phyloP scores from a whole-genome alignment of 1,140 invertebrate species.

The Drosophila rhopaloa region DNA sequence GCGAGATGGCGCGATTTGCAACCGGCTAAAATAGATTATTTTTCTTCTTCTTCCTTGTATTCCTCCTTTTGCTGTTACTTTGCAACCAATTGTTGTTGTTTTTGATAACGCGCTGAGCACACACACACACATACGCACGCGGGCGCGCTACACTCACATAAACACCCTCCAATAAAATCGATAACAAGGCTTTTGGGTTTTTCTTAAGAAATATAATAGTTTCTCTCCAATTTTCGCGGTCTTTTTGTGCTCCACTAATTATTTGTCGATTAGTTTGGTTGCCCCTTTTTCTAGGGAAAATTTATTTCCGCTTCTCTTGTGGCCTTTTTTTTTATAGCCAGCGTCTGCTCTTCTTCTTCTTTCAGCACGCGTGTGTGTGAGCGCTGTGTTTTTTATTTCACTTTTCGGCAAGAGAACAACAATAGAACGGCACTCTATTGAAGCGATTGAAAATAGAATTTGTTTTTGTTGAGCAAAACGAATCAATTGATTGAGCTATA shows the following conservation, averaged over 20 bases:
- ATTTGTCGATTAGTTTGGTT: neutral
- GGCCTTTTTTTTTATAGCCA: neutral
- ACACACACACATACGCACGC: slow-evolving; percentile 15
- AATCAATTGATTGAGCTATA: slow-evolving; percentile 15
- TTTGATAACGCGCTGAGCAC: slow-evolving; percentile 22
- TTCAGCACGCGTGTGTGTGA: slow-evolving; percentile 2
- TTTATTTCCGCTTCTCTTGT: neutral
- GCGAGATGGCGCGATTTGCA: slow-evolving; percentile 8
- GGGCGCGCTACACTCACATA: slow-evolving; percentile 27
- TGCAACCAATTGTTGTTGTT: slow-evolving; percentile 3
- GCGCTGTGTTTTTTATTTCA: slow-evolving; percentile 27
- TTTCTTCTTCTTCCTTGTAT: neutral
- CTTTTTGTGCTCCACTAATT: slow-evolving; percentile 17
- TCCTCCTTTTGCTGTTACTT: slow-evolving; percentile 5
- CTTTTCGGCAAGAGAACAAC: slow-evolving; percentile 21
- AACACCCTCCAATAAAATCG: slow-evolving; percentile 18
- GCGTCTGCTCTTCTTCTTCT: slow-evolving; percentile 27
- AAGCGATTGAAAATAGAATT: slow-evolving; percentile 4
- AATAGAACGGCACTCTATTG: slow-evolving; percentile 3
- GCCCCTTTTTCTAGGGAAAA: neutral
- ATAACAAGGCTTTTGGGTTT: slow-evolving; percentile 28
- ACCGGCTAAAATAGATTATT: slow-evolving; percentile 18
- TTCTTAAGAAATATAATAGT: slow-evolving; percentile 1
- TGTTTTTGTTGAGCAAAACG: slow-evolving; percentile 28
- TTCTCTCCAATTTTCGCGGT: slow-evolving; percentile 16